Base-by-base conservation (phyloP, 2,888 invertebrate species). In the Rhorus exstirpatorius region DNA sequence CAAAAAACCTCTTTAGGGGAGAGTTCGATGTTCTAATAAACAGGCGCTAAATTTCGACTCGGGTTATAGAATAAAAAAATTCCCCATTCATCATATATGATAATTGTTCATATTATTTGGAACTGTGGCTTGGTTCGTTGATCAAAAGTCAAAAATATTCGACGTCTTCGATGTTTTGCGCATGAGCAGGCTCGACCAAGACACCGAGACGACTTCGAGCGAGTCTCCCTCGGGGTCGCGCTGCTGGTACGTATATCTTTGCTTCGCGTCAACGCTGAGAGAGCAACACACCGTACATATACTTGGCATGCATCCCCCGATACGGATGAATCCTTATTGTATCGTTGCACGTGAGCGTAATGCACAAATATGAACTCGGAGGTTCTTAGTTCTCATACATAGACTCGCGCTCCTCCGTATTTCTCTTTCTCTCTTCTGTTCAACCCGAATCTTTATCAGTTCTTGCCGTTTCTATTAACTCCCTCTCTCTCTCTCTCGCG, bases 241-340 rank as follows among this genome's bases (percentile, higher is more conserved):
- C 12, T 44, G 53, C 8, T 65, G 41, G 24, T 17, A 53, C 44
- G 44, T 75, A 58, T 72, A n/a, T n/a, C n/a, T 21, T 53, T 21
- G 31, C 17, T 61, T n/a, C 26, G 14, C 41, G 75, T 75, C 65
- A 55, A 46, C 53, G 65, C 26, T 44, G 65, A 55, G 63, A 76
- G 58, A 67, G 67, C 61, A 38, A 60, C 58, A 71, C 70, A 68
- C 49, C 74, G 79, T 79, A 38, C 31, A 84, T 81, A 86, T 88
- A 92, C 92, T 93, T 93, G 91, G 87, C 91, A 92, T 92, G 92
- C 92, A 92, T 91, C 92, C 91, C 92, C 91, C 89, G 91, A 91
- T 92, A 92, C 91, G 88, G 87, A 89, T 91, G 92, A 93, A 92
- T 93, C 92, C 92, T 93, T 93, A 92, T 93, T 93, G 92, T 93